phyloP scores from a whole-genome alignment of 2,888 invertebrate genomes.

The Heliconius cydno region DNA sequence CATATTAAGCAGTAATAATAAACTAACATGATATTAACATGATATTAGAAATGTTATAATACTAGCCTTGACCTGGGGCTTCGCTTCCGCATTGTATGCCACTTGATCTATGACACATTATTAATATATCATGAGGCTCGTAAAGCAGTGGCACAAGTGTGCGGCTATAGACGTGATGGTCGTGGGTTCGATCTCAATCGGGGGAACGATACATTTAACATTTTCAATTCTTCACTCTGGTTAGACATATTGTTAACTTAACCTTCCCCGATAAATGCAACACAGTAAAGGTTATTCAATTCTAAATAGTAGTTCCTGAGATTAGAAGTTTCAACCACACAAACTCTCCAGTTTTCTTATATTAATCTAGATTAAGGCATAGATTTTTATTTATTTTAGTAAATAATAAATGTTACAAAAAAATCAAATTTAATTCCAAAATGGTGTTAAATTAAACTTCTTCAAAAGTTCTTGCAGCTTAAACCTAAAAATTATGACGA shows the following conservation, averaged over 20 bases:
- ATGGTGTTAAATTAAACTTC: background rate
- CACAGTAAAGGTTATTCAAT: background rate
- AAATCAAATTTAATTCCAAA: background rate
- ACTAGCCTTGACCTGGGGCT: background rate
- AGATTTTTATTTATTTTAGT: background rate
- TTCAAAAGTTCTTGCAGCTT: background rate
- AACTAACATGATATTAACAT: slow-evolving; percentile 10
- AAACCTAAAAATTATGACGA: slow-evolving; percentile 5
- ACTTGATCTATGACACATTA: too few species aligned
- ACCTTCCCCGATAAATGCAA: too few species aligned
- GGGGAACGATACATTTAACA: background rate
- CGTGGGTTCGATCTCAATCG: background rate
- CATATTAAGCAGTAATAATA: slow-evolving; percentile 14
- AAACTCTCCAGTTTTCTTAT: background rate
- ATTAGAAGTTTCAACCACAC: background rate
- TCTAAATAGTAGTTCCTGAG: background rate
- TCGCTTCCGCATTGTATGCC: background rate
- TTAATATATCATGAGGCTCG: too few species aligned
- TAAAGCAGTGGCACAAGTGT: background rate
- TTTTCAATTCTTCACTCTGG: background rate
- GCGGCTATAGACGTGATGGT: background rate
- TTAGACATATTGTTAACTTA: too few species aligned
- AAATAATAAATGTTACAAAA: background rate
- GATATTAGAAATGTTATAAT: background rate
- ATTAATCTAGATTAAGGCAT: background rate